Base-by-base conservation (phyloP, 1,140 invertebrate genomes). In the Acromyrmex charruanus region DNA sequence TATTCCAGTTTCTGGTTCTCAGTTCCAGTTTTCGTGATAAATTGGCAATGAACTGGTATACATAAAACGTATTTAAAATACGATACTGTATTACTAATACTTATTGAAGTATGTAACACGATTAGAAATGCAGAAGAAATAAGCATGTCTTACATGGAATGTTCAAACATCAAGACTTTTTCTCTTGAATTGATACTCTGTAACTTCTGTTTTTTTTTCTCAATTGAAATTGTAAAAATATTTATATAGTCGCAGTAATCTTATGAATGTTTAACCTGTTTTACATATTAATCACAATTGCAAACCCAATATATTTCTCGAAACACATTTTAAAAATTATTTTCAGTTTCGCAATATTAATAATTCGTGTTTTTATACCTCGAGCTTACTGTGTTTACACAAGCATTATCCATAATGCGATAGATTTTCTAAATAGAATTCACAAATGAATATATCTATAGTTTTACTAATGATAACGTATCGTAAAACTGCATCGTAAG, bases 211-310 rank as follows among this genome's bases (percentile, higher is more conserved):
- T n/a, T 49, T 61, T 61, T 44, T n/a, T 49, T 51, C 72, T 81
- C 21, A 72, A 49, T 81, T 49, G 12, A 74, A 72, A 61, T 84
- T 84, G 69, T 84, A 84, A 74, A 84, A 84, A 84, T 84, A 61
- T 84, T 35, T 74, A 72, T 82, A 72, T 84, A 84, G 25, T 84
- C 44, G 18, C 9, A 61, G 18, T 55, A 55, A 71, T 84, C 35
- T 75, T 63, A 51, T 49, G 61, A 82, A 49, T 12, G 69, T 61
- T 51, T 51, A 49, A 74, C 21, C 14, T 49, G 25, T 61, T 72
- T 74, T 61, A 82, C 25, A n/a, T 49, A 72, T 44, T 35, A 65
- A 44, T 72, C 14, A 44, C 39, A 39, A 61, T 72, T 49, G 69
- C 25, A 49, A 74, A 84, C 51, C 10, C n/a, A 31, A 84, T 59